Evolutionary conservation across 1,140 invertebrate species (phyloP).

Genomic region (Drosophila kohkoa): DNA sequence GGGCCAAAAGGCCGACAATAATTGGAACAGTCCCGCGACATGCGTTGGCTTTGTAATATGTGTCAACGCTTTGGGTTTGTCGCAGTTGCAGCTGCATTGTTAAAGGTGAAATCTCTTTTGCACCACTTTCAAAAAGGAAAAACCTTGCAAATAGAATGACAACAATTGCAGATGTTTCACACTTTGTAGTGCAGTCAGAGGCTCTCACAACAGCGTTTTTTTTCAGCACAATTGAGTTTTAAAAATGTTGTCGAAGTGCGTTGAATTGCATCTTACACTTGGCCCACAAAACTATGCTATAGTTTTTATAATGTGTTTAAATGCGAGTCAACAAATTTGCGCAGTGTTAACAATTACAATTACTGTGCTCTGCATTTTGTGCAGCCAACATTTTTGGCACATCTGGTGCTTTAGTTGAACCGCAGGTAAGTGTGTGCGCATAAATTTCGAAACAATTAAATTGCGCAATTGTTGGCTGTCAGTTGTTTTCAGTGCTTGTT

Average conservation of each 20-base stretch:
- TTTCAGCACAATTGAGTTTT: background rate
- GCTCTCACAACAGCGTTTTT: background rate
- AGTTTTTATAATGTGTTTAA: background rate
- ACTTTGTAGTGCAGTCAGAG: background rate
- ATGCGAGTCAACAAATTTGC: background rate
- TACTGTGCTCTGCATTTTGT: background rate
- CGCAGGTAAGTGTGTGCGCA: conserved; percentile 46
- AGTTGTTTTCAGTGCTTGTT: conserved; percentile 35
- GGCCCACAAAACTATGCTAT: conserved; percentile 18
- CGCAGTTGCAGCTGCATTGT: conserved; percentile 14
- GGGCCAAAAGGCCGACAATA: conserved; percentile 58
- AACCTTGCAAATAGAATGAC: background rate
- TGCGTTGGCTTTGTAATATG: conserved; percentile 31
- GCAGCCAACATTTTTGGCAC: conserved; percentile 54
- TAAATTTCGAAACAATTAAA: conserved; percentile 72
- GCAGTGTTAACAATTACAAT: conserved; percentile 1
- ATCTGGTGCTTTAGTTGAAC: conserved; percentile 33
- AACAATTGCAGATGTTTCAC: background rate
- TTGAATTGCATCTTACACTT: background rate
- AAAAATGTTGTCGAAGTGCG: too few relatives aligned
- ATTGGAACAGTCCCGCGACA: conserved; percentile 61
- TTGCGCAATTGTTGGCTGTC: conserved; percentile 39
- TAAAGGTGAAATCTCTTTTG: conserved; percentile 5
- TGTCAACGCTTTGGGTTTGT: conserved; percentile 23
- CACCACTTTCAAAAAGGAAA: background rate